Base-by-base conservation (phyloP, 30 jellyfish, hydroid and myxozoan genomes). In the Aurelia aurita region DNA sequence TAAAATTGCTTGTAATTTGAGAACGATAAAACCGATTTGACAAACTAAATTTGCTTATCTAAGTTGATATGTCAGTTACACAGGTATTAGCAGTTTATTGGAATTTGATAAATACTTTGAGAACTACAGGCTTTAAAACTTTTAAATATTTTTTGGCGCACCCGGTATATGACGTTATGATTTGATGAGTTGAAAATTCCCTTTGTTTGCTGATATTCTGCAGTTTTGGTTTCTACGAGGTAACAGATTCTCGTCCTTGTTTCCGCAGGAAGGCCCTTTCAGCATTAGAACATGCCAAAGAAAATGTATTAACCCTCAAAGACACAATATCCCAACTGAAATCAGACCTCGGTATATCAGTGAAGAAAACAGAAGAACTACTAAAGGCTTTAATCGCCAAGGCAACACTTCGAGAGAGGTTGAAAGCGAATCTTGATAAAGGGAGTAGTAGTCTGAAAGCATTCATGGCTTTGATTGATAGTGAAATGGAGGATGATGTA, bases 381-480 rank as follows among this genome's bases (percentile, higher is more conserved):
- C 69, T 85, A 39, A 44, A 74, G 3, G 87, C 80, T 6, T 63
- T 85, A 59, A 85, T 85, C 51, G 88, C 95, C 58, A 85, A 73
- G 45, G 89, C 95, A 28, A 85, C 95, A 55, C 26, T 85, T 18
- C 77, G 78, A 64, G 95, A 85, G 35, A 66, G 95, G 26, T 66
- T 85, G 72, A 73, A 66, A 67, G 95, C 95, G 47, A 73, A 74
- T 54, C 53, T 74, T 20, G 95, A 53, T 61, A 68, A 44, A 34
- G 91, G 90, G 23, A 78, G 89, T 54, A 60, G 97, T 59, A 90
- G 91, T 29, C 59, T 90, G 39, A 71, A 69, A 27, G 97, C 97
- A 1, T 90, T 90, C 57, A 81, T 90, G 97, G 95, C 78, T 21
- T 60, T 90, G 85, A 81, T 81, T 54, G 97, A 90, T 51, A 75